Base-by-base conservation (phyloP, 2,797 vertebrate species). In the Rhabdophis nuchalis region DNA sequence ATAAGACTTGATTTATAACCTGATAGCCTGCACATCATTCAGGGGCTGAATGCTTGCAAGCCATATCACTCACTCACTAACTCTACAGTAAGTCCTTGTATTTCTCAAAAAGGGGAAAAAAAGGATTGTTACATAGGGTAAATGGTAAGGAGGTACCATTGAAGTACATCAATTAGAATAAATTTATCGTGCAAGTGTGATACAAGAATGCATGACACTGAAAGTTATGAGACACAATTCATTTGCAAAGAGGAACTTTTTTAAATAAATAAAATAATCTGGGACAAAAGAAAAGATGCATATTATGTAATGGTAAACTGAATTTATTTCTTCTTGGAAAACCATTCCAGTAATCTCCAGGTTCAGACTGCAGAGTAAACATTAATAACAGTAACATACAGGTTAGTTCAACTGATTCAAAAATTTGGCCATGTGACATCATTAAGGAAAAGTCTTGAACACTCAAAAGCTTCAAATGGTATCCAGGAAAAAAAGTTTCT, bases 321-420 rank as follows among this genome's bases (percentile, higher is more conserved):
- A 98, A 98, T 98, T 98, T 98, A 98, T 98, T 98, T 98, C 97
- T 98, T 97, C 96, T 97, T 98, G 97, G 97, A 97, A 98, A 98
- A 98, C 97, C 97, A 98, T 98, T 99, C 98, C 98, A 99, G 99
- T 99, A 98, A 98, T 99, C 98, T 99, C 98, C 99, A 99, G 98
- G 98, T 98, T 98, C 98, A 98, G 98, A 98, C 97, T 91, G 98
- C 98, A 98, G 98, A 98, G 99, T 99, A 99, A 99, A 99, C 99
- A 99, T 99, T 98, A 98, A 99, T 98, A 99, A 99, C 98, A 98
- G 98, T 99, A 99, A 99, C 99, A 98, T 99, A 99, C 98, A 99
- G 97, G 98, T 98, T 98, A 98, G 98, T 98, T 98, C 98, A 98
- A 98, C 98, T 97, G 98, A 98, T 98, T 98, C 98, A 98, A 98